These are phyloP conservation scores for Xylota segnis DNA, from an alignment of 2,888 invertebrate genomes.

Conservation along the genomic window DNA sequence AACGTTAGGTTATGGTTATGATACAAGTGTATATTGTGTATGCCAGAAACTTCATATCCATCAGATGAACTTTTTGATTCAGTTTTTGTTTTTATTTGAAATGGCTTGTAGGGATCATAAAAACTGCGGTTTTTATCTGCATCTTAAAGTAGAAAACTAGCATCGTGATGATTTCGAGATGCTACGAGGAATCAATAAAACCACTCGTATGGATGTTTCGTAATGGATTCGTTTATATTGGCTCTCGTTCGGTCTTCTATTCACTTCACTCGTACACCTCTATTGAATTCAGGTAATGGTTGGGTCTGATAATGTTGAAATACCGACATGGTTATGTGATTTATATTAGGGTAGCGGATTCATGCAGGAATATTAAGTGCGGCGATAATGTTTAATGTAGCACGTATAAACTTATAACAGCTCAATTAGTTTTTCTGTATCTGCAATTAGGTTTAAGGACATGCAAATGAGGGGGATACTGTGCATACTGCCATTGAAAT, in stretches of 20 bases:
- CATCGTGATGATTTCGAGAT: not conserved
- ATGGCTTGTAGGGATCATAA: not conserved
- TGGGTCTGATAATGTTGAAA: not conserved
- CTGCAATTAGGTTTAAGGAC: too few relatives aligned
- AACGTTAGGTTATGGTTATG: slow-evolving; percentile 6
- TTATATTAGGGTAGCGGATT: not conserved
- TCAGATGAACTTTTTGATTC: not conserved
- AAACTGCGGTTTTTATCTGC: not conserved
- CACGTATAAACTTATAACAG: too few relatives aligned
- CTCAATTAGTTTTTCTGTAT: too few relatives aligned
- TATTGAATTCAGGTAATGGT: not conserved
- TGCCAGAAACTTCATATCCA: slow-evolving; percentile 5
- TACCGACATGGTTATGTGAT: not conserved
- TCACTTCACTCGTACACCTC: not conserved
- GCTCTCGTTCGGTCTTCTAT: not conserved
- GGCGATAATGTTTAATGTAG: too few relatives aligned
- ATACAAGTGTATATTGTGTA: not conserved
- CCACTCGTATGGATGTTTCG: not conserved
- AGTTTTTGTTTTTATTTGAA: not conserved
- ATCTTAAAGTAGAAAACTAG: not conserved
- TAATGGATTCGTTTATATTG: too few relatives aligned
- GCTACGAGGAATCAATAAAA: slow-evolving; percentile 6
- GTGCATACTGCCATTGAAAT: too few relatives aligned
- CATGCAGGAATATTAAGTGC: too few relatives aligned
- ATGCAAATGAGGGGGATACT: too few relatives aligned